Evolutionary conservation across 2,113 vertebrate genomes (phyloP).

Genomic region (Azemiops feae): DNA sequence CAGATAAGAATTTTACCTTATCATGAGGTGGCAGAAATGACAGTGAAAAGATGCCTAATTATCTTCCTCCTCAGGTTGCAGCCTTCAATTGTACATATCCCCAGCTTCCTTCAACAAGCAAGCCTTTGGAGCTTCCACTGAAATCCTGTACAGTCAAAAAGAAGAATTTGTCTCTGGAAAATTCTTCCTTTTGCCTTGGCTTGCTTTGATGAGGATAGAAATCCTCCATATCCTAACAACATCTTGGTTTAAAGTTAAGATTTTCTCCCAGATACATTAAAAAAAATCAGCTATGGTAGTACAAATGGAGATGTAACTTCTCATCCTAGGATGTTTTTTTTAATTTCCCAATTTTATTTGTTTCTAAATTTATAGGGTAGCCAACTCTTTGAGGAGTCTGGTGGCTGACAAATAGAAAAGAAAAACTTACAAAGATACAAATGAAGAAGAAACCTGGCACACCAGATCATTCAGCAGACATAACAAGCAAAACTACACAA

Average conservation of each 20-base stretch:
- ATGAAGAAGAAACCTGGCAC: not conserved
- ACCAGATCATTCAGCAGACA: not conserved
- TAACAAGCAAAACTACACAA: not conserved
- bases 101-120: not conserved
- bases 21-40: not conserved
- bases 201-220: not conserved
- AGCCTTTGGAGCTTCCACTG: constrained; percentile 7
- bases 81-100: not conserved
- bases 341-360: not conserved
- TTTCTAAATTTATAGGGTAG: not conserved
- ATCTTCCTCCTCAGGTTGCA: not conserved
- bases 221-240: not conserved
- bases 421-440: not conserved
- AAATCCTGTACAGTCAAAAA: rapidly evolving
- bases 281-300: constrained; percentile 39
- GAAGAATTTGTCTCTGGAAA: constrained; percentile 21
- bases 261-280: constrained; percentile 35
- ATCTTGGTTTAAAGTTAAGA: not conserved
- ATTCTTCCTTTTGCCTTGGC: not conserved
- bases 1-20: not conserved
- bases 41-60: not conserved
- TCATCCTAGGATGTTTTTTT: constrained; percentile 50
- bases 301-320: constrained; percentile 27
- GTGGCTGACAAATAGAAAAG: not conserved
- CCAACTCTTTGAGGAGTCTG: not conserved